Evolutionary conservation across 2,888 invertebrate genomes (phyloP), one percentile per base, ranked within the genome.

Genomic region (Yponomeuta sedellus): DNA sequence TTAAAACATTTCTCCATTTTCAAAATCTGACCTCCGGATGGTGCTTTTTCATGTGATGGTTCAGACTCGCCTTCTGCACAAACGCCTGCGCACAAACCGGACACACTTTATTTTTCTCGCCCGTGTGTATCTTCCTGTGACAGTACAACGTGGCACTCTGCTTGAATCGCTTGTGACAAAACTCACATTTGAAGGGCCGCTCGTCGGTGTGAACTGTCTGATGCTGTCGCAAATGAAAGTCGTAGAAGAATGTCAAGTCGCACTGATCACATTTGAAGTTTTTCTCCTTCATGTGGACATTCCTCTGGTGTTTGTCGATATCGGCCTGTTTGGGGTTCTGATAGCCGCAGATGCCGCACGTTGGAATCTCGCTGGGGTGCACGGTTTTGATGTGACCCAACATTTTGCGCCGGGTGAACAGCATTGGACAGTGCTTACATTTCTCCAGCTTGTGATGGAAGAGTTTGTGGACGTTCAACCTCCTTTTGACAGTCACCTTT

Each of bases 101-200:
- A 69, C 92, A 92, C 20, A 79, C 73, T 68, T 76, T 88, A 1
- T 86, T 85, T 67, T 88, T 90, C 1, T 80, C 73, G 0, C 86
- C 88, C 0, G 81, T 80, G 69, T 92, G 92, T 28, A 75, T 74
- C 62, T 63, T 72, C 62, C 69, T 71, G 40, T 76, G 77, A 34
- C 34, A 34, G 8, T 34, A 34, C 65, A 72, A 34, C 11, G 72
- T 68, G 5, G 28, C 64, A 10, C 19, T 22, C n/a, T 74, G 68
- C 6, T 68, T 67, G 66, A 78, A 81, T n/a, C 70, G 70, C 67
- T 82, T 81, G 16, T 73, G 71, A 68, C 82, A 82, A 44, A 69
- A 75, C 6, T 69, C 62, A 66, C 81, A 82, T n/a, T 75, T 70
- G 65, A 71, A 75, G 8, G 71, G 70, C 19, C 73, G 76, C 5